A percentile compares a stretch with the other conserved stretches of the same genome.
These are phyloP conservation scores for Rhyacichthys aspro DNA, from an alignment of 2,797 vertebrate species.

Conservation along the genomic window DNA sequence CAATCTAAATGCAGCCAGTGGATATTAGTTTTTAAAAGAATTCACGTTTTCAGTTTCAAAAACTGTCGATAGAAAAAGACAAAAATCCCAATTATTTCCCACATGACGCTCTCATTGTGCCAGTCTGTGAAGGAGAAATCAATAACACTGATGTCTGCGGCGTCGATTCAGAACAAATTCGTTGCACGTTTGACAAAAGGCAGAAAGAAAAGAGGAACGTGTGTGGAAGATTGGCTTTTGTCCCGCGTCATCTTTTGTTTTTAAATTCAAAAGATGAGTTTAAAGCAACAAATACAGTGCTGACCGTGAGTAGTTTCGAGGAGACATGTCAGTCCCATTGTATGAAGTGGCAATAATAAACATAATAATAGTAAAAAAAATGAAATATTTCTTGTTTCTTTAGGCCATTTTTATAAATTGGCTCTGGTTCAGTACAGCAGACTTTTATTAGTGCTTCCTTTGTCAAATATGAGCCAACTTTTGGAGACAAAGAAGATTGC, in stretches of 20 bases:
- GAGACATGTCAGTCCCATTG: neutral
- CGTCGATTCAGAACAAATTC: slow-evolving; percentile 35
- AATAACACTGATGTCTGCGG: slow-evolving; percentile 39
- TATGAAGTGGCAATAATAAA: neutral
- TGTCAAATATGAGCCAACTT: too few relatives aligned
- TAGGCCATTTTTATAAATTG: too few relatives aligned
- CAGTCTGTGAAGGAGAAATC: slow-evolving; percentile 41
- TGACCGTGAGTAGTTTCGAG: slow-evolving; percentile 16
- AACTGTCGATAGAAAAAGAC: slow-evolving; percentile 34
- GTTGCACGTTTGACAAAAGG: slow-evolving; percentile 47
- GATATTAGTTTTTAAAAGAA: slow-evolving; percentile 10
- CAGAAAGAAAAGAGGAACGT: slow-evolving; percentile 32
- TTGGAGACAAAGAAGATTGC: too few relatives aligned
- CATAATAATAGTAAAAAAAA: too few relatives aligned
- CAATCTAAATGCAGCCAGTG: slow-evolving; percentile 10
- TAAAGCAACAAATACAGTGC: slow-evolving; percentile 37
- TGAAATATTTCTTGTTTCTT: too few relatives aligned
- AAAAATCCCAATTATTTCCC: slow-evolving; percentile 13
- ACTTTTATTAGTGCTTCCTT: too few relatives aligned
- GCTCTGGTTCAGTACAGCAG: too few relatives aligned
- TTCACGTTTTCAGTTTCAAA: slow-evolving; percentile 1
- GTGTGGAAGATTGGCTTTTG: slow-evolving; percentile 29
- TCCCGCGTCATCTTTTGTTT: slow-evolving; percentile 48
- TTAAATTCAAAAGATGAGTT: slow-evolving; percentile 47
- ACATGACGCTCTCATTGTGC: slow-evolving; percentile 32